phyloP scores from a whole-genome alignment of 2,797 vertebrate species.

The Gymnodraco acuticeps region DNA sequence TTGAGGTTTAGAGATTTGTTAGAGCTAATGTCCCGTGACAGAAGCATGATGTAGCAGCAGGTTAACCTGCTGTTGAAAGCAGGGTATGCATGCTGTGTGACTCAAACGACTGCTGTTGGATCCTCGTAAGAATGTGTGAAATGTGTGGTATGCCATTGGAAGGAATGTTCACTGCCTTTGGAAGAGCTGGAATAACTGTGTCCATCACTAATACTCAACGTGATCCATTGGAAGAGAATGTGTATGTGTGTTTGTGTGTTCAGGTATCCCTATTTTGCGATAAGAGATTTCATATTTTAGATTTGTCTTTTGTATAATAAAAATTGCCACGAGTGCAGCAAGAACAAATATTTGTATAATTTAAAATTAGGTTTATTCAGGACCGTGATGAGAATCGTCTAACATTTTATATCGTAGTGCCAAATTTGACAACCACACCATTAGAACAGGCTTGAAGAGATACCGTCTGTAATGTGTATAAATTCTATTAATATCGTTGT shows the following conservation, averaged over 20 bases:
- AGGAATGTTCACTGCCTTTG: slow-evolving; percentile 67
- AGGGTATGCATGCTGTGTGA: slow-evolving; percentile 62
- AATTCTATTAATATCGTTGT: not conserved
- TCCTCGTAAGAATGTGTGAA: slow-evolving; percentile 52
- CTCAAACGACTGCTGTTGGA: slow-evolving; percentile 38
- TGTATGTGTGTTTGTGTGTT: slow-evolving; percentile 28
- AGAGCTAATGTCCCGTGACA: not conserved
- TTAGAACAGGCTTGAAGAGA: not conserved
- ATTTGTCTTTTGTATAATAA: not conserved
- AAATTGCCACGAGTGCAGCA: not conserved
- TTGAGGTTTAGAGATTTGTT: not conserved
- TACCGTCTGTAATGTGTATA: too few species aligned
- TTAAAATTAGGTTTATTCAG: not conserved
- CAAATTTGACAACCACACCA: not conserved
- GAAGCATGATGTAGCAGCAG: not conserved
- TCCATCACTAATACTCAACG: slow-evolving; percentile 77
- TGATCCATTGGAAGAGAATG: slow-evolving; percentile 51
- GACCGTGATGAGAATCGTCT: not conserved
- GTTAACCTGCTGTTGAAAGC: slow-evolving; percentile 4
- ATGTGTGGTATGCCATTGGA: slow-evolving; percentile 47
- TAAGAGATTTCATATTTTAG: slow-evolving; percentile 5
- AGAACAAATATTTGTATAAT: not conserved
- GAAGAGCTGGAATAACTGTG: slow-evolving; percentile 69
- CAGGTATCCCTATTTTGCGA: not conserved
- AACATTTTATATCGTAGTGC: not conserved